These are phyloP conservation scores for Loxodonta africana DNA, from an alignment of 2,113 vertebrate genomes.

Conservation along the genomic window DNA sequence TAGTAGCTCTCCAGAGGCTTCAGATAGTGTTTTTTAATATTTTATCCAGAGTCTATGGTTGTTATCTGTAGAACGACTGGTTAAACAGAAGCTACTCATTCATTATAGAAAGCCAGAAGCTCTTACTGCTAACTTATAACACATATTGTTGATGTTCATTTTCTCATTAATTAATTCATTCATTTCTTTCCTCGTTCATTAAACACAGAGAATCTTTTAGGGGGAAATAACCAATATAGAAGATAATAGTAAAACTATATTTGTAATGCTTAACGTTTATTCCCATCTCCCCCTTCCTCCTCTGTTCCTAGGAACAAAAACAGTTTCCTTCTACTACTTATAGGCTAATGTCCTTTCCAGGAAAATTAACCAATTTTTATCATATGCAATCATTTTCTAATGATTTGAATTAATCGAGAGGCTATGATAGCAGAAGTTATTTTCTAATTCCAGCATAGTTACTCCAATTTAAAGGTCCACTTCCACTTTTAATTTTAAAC, in stretches of 20 bases:
- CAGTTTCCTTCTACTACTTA: not conserved
- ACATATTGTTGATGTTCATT: not conserved
- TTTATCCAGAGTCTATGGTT: not conserved
- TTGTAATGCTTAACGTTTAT: not conserved
- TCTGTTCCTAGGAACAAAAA: not conserved
- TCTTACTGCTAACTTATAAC: not conserved
- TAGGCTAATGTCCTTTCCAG: not conserved
- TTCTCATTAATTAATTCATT: not conserved
- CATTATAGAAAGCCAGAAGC: not conserved
- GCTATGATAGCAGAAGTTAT: not conserved
- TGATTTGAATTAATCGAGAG: not conserved
- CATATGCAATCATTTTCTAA: not conserved
- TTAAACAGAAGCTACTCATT: not conserved
- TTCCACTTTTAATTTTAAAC: conserved; percentile 56
- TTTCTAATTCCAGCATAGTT: conserved; percentile 37
- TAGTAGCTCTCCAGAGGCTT: not conserved
- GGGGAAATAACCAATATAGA: not conserved
- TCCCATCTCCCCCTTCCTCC: fast-evolving
- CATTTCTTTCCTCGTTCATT: not conserved
- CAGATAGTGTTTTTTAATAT: not conserved
- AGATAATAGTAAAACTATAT: not conserved
- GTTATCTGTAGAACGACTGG: not conserved
- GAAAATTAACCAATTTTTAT: conserved; percentile 14
- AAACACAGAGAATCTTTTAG: not conserved
- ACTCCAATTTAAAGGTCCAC: not conserved